Percentiles rank a stretch among this genome's conserved stretches.
These are phyloP conservation scores for Melipona bicolor DNA, from an alignment of 2,888 invertebrate species.

Conservation along the genomic window DNA sequence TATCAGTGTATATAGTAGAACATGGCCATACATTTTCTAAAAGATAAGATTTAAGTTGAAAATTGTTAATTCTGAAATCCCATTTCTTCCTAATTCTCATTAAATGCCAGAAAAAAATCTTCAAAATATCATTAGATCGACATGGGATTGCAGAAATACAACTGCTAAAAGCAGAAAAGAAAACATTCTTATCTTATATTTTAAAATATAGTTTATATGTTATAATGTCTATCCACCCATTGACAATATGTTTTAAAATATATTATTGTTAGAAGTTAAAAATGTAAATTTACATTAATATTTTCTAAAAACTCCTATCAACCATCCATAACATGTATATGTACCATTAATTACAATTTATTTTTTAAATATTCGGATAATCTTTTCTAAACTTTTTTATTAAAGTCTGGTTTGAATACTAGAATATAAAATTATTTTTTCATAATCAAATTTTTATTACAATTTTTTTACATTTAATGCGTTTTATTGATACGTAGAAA, in stretches of 20 bases:
- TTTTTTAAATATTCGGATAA: not conserved
- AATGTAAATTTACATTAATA: slow-evolving; percentile 7
- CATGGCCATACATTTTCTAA: slow-evolving; percentile 56
- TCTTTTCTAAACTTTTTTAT: not conserved
- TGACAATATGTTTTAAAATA: slow-evolving; percentile 83
- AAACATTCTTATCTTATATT: slow-evolving; percentile 77
- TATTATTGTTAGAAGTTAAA: slow-evolving; percentile 83
- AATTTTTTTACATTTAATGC: not conserved
- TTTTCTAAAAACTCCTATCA: slow-evolving; percentile 26
- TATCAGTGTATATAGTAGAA: slow-evolving; percentile 56
- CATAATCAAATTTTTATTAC: not conserved
- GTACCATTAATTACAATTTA: not conserved
- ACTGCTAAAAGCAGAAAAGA: slow-evolving; percentile 32
- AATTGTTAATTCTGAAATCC: slow-evolving; percentile 51
- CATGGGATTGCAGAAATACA: slow-evolving; percentile 52
- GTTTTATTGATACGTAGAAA: not conserved
- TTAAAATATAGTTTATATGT: slow-evolving; percentile 81
- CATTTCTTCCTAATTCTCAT: slow-evolving; percentile 22
- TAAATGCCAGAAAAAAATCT: slow-evolving; percentile 13
- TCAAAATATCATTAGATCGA: slow-evolving; percentile 1
- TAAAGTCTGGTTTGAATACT: not conserved
- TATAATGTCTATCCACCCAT: slow-evolving; percentile 83
- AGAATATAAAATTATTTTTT: not conserved
- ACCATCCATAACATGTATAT: not conserved
- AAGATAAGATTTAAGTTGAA: slow-evolving; percentile 47